A percentile compares a stretch with the other conserved stretches of the same genome.
phyloP scores from a whole-genome alignment of 2,888 invertebrate genomes.

The Papilio gigon region DNA sequence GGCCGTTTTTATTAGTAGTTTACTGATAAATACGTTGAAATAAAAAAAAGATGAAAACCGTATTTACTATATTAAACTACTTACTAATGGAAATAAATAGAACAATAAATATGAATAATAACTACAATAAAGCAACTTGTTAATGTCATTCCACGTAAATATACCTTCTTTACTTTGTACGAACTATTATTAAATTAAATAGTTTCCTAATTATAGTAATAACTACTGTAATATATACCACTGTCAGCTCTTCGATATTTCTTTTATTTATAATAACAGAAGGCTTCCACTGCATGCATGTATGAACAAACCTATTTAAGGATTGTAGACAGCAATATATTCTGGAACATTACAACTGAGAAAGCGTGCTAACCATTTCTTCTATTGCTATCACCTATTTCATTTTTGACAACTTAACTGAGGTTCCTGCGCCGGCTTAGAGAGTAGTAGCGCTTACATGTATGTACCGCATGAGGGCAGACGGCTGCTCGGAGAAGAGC shows the following conservation, averaged over 20 bases:
- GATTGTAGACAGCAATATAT: too few relatives aligned
- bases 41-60: not conserved
- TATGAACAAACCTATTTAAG: too few relatives aligned
- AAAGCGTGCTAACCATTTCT: too few relatives aligned
- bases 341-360: too few relatives aligned
- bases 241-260: not conserved
- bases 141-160: not conserved
- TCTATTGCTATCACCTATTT: not conserved
- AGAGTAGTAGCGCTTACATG: constrained; percentile 53
- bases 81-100: not conserved
- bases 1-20: too few relatives aligned
- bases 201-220: not conserved
- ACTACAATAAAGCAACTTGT: not conserved
- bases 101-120: not conserved
- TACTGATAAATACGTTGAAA: too few relatives aligned
- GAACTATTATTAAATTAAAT: constrained; percentile 11
- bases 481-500: constrained; percentile 50
- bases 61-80: not conserved
- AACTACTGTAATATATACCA: too few relatives aligned
- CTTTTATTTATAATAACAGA: too few relatives aligned
- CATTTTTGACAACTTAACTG: not conserved
- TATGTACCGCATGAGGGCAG: constrained; percentile 64
- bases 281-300: too few relatives aligned
- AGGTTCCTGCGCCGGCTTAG: not conserved
- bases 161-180: not conserved